Percentiles rank a stretch among this genome's conserved stretches.
Evolutionary conservation across 2,888 invertebrate genomes (phyloP).

Genomic region (Rapana venosa): DNA sequence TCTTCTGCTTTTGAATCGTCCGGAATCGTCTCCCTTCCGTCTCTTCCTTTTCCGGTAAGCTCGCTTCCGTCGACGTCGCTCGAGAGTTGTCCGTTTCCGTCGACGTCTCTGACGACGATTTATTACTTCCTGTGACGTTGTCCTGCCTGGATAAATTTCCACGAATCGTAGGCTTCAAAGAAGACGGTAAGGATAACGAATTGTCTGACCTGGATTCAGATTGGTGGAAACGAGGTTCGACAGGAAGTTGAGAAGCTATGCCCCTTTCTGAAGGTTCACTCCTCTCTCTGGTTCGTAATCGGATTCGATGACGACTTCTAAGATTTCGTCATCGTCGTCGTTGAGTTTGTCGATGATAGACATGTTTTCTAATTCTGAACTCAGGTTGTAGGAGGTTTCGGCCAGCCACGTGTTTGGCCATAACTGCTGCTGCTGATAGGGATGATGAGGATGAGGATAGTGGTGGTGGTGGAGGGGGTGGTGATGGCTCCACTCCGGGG

Average conservation of each 20-base stretch:
- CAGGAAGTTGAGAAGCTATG: too few relatives aligned
- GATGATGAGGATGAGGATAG: too few relatives aligned
- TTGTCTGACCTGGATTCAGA: too few relatives aligned
- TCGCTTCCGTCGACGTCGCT: background rate
- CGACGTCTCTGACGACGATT: constrained; percentile 20
- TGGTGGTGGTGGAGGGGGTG: background rate
- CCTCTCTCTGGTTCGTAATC: background rate
- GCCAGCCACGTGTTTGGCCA: background rate
- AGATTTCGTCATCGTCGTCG: constrained; percentile 41
- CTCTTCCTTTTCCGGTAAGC: background rate
- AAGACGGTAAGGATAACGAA: background rate
- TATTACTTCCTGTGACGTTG: background rate
- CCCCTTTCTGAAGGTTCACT: too few relatives aligned
- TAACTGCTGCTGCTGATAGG: background rate
- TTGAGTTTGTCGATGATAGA: constrained; percentile 42
- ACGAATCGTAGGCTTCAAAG: background rate
- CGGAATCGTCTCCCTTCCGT: constrained; percentile 22
- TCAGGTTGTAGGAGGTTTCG: background rate
- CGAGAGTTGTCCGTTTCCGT: background rate
- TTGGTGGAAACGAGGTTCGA: too few relatives aligned
- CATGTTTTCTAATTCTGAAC: constrained; percentile 19
- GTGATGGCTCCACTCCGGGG: background rate
- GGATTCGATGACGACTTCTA: constrained; percentile 41
- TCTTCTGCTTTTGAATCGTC: constrained; percentile 38
- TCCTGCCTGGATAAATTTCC: background rate